Conservation (phyloP, 2,113 vertebrate species). For the Malurus alboscapulatus region DNA sequence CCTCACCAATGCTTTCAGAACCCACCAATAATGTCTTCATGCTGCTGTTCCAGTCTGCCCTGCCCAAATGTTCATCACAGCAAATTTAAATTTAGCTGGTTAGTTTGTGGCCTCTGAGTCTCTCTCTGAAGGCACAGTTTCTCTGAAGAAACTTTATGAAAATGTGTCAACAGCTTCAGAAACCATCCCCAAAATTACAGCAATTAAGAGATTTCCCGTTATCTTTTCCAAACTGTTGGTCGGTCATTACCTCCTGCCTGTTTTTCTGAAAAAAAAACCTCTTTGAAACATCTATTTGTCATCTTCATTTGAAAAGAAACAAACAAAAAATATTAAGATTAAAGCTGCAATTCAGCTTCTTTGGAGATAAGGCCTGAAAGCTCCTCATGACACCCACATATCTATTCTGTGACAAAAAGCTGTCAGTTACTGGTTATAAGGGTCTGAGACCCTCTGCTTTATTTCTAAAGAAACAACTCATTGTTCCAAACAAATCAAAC, state of each 20-base stretch:
- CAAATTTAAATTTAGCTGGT: background rate
- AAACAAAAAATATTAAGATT: background rate
- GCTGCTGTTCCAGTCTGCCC: background rate
- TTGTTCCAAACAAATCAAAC: background rate
- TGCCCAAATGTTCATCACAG: fast-evolving
- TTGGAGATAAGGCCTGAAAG: background rate
- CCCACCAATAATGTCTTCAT: background rate
- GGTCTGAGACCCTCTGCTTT: background rate
- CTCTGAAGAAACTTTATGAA: background rate
- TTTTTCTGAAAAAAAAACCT: background rate
- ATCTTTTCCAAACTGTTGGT: background rate
- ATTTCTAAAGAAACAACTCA: background rate
- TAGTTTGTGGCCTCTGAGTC: background rate
- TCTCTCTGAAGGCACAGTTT: background rate
- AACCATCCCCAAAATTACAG: background rate
- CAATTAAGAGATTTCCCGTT: background rate
- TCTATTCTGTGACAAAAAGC: background rate
- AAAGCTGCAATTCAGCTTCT: background rate
- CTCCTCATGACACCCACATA: background rate
- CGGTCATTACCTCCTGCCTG: background rate
- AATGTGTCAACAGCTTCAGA: background rate
- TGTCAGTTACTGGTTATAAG: background rate
- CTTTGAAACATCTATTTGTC: background rate
- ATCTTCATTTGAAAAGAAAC: background rate
- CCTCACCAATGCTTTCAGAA: background rate